Percentiles rank a stretch among this genome's conserved stretches.
Conservation (phyloP, 2,888 invertebrate species). For the Cephalotes varians region DNA sequence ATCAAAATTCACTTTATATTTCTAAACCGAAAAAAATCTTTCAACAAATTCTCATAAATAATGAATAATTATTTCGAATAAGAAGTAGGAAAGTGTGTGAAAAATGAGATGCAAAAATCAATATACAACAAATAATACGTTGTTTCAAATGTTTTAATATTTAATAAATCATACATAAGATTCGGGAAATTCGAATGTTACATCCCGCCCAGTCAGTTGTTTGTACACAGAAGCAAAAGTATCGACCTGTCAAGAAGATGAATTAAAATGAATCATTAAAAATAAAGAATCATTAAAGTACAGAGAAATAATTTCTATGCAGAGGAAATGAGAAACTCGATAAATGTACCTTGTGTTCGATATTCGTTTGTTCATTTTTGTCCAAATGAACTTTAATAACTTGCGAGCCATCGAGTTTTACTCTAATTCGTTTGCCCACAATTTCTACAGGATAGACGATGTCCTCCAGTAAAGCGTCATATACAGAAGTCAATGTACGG, state of each 20-base stretch:
- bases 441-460: constrained; percentile 99
- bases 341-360: constrained; percentile 97
- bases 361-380: constrained; percentile 99
- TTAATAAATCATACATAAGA: constrained; percentile 92
- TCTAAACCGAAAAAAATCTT: neutral
- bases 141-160: constrained; percentile 31
- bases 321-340: neutral
- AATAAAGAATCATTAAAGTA: too few species aligned
- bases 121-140: neutral
- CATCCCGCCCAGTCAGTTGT: constrained; percentile 99
- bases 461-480: constrained; percentile 98
- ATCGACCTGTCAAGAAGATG: constrained; percentile 91
- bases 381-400: constrained; percentile 99
- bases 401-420: constrained; percentile 98
- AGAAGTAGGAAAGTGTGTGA: neutral
- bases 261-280: neutral
- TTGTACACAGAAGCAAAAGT: constrained; percentile 99
- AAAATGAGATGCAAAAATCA: neutral
- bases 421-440: constrained; percentile 98
- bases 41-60: neutral
- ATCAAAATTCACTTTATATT: neutral
- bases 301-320: too few species aligned
- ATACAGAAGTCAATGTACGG: constrained; percentile 98
- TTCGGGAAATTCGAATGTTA: constrained; percentile 99
- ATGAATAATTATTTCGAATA: neutral